Percentiles rank a stretch among this genome's conserved stretches.
phyloP scores from a whole-genome alignment of 2,888 invertebrate species.

The Aporophyla nigra region DNA sequence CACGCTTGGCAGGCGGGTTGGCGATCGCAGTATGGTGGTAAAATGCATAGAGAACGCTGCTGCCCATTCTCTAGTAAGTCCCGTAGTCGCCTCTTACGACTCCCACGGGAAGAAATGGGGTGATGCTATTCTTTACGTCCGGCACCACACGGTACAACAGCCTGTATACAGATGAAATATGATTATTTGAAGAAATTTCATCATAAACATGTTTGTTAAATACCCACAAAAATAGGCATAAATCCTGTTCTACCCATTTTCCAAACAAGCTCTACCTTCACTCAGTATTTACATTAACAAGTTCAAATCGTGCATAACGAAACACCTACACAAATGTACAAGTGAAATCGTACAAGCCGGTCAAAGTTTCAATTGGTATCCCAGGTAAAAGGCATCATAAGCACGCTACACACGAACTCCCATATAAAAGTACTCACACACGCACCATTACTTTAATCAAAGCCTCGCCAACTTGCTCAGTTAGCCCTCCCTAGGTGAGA shows the following conservation, averaged over 20 bases:
- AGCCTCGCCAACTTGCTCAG: constrained; percentile 75
- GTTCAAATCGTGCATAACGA: background rate
- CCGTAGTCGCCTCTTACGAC: no score
- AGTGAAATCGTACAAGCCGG: constrained; percentile 9
- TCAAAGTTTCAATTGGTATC: constrained; percentile 48
- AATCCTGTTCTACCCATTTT: background rate
- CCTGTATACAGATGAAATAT: no score
- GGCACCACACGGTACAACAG: no score
- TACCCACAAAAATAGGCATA: background rate
- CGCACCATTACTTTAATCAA: constrained; percentile 73
- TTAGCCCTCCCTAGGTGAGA: constrained; percentile 74
- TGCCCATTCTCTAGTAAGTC: no score
- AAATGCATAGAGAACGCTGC: no score
- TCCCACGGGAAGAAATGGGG: no score
- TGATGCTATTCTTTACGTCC: no score
- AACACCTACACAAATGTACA: background rate
- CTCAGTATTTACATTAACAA: background rate
- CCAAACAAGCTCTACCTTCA: background rate
- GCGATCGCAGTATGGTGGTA: no score
- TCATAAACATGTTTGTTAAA: background rate
- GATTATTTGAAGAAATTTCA: background rate
- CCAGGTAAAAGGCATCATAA: constrained; percentile 52
- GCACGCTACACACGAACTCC: constrained; percentile 45
- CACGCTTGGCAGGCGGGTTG: no score
- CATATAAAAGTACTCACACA: constrained; percentile 58